A percentile compares a stretch with the other conserved stretches of the same genome.
phyloP scores from a whole-genome alignment of 1,140 invertebrate genomes.

The Apis dorsata region DNA sequence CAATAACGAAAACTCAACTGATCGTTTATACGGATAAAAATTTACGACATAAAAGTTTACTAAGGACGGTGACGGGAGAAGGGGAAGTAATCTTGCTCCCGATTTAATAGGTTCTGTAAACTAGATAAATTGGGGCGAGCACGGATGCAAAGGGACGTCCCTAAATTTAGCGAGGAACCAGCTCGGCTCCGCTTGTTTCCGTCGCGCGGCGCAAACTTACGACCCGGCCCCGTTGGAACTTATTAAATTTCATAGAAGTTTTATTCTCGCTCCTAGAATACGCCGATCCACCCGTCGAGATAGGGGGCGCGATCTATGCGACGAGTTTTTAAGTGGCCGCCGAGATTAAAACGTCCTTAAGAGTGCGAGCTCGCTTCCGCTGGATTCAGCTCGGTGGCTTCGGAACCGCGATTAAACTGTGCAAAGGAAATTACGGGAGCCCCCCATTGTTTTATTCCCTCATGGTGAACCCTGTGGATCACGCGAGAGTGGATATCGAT shows the following conservation, averaged over 20 bases:
- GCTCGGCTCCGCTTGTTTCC: slow-evolving; percentile 68
- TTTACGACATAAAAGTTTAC: neutral
- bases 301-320: slow-evolving; percentile 69
- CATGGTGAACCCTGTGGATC: neutral
- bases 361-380: slow-evolving; percentile 57
- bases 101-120: slow-evolving; percentile 57
- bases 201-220: slow-evolving; percentile 65
- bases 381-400: slow-evolving; percentile 31
- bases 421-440: slow-evolving; percentile 30
- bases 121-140: slow-evolving; percentile 59
- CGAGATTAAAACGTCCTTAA: slow-evolving; percentile 73
- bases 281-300: slow-evolving; percentile 70
- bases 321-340: slow-evolving; percentile 75
- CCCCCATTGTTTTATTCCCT: slow-evolving; percentile 34
- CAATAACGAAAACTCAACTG: neutral
- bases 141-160: slow-evolving; percentile 64
- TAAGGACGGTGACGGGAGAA: slow-evolving; percentile 5
- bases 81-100: slow-evolving; percentile 24
- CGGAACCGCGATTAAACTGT: slow-evolving; percentile 44
- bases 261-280: slow-evolving; percentile 68
- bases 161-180: slow-evolving; percentile 67
- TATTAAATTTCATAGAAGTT: slow-evolving; percentile 78
- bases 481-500: neutral
- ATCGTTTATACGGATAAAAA: neutral
- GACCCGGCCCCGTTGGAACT: slow-evolving; percentile 70